Evolutionary conservation across 2,888 invertebrate species (phyloP), one percentile per base, ranked within the genome.

Genomic region (Nemotelus pantherinus): DNA sequence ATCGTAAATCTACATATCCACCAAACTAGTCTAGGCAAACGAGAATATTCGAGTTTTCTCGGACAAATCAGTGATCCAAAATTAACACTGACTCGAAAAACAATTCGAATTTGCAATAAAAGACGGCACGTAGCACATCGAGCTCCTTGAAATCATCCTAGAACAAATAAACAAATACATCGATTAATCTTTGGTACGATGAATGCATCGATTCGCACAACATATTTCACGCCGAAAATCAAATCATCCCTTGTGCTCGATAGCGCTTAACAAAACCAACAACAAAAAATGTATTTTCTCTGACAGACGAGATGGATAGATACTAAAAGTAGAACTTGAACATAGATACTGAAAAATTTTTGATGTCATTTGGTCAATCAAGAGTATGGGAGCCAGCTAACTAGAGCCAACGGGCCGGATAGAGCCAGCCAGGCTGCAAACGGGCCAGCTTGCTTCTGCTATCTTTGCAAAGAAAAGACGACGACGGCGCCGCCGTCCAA

Each of bases 281-380:
- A 63, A 25, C 39, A 43, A 63, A 3, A 63, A 43, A 63, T 25
- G 25, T 58, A 58, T 43, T 63, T 43, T 63, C 4, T 43, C n/a
- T 47, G 10, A 65, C n/a, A 65, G 45, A 5, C 65, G 65, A 65
- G 55, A 57, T 71, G 71, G 68, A 71, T 25, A 25, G 25, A 25
- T 71, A 71, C 71, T 71, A 71, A 71, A 71, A 71, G 71, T 71
- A 71, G 71, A 71, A 71, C 71, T 71, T 71, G 55, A 25, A 25
- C 25, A 25, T 41, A 55, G 71, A 71, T 71, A 71, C 71, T 25
- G 55, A 71, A 71, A 68, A 43, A 43, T 10, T 47, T 71, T 71
- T n/a, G 71, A 57, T 71, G 71, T 71, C 71, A 71, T 71, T 55
- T 44, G 10, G 71, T 71, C 71, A 43, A 74, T 74, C 63, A 25